Evolutionary conservation across 1,140 invertebrate species (phyloP).

Genomic region (Mactra quadrangularis): DNA sequence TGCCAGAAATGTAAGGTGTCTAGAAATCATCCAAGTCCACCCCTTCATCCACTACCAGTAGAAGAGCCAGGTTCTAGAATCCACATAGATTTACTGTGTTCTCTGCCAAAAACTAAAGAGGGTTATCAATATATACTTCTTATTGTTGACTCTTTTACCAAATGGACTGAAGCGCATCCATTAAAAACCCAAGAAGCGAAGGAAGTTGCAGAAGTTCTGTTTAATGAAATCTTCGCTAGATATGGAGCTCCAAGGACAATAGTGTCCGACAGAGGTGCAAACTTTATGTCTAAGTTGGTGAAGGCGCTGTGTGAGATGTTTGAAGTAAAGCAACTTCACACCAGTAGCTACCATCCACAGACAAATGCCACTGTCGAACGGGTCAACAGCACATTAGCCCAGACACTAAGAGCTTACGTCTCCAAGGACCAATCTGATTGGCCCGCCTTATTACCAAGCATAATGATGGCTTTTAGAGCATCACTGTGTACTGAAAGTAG

Average conservation of each 20-base stretch:
- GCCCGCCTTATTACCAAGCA: constrained; percentile 9
- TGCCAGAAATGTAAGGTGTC: constrained; percentile 64
- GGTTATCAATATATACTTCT: constrained; percentile 64
- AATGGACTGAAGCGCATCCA: constrained; percentile 60
- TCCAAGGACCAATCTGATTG: constrained; percentile 58
- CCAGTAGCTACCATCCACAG: constrained; percentile 69
- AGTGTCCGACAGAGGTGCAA: constrained; percentile 19
- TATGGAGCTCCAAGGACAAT: constrained; percentile 62
- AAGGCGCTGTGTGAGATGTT: constrained; percentile 64
- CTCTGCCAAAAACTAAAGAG: constrained; percentile 57
- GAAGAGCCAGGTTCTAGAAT: constrained; percentile 51
- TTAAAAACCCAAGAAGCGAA: constrained; percentile 38
- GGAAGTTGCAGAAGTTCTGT: constrained; percentile 48
- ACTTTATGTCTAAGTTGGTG: constrained; percentile 36
- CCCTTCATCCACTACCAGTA: constrained; percentile 62
- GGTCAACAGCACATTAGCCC: constrained; percentile 40
- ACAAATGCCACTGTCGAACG: constrained; percentile 66
- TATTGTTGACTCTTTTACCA: constrained; percentile 63
- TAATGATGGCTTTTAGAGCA: constrained; percentile 62
- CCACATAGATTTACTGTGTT: constrained; percentile 68
- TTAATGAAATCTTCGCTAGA: constrained; percentile 58
- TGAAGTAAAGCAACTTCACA: constrained; percentile 61
- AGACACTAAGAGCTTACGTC: constrained; percentile 49
- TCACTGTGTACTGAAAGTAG: constrained; percentile 15
- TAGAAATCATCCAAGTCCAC: constrained; percentile 28